Conservation (phyloP, 2,888 invertebrate species). For the Andrena trimmerana region DNA sequence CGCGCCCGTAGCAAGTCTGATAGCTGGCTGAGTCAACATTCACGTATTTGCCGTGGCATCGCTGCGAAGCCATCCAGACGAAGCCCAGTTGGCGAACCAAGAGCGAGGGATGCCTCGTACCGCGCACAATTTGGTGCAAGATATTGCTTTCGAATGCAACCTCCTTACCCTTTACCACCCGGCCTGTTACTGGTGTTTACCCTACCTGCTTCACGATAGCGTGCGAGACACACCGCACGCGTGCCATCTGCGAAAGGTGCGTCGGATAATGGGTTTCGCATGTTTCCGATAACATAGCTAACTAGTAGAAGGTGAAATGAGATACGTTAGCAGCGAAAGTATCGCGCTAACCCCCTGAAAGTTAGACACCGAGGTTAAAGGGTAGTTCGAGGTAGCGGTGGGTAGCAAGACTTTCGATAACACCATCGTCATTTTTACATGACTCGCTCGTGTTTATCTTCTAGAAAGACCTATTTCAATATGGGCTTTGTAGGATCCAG, state of each 20-base stretch:
- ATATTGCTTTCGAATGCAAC: conserved; percentile 78
- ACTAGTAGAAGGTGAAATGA: background rate
- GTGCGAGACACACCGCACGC: conserved; percentile 27
- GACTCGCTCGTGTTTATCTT: too few species aligned
- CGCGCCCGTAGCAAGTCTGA: conserved; percentile 74
- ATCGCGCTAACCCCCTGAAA: background rate
- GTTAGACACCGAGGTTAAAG: too few species aligned
- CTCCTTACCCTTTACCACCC: conserved; percentile 71
- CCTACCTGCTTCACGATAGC: conserved; percentile 64
- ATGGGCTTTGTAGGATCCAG: too few species aligned
- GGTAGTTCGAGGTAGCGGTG: too few species aligned
- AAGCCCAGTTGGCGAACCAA: conserved; percentile 71
- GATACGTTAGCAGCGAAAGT: background rate
- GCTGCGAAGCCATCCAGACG: conserved; percentile 71
- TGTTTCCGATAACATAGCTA: background rate
- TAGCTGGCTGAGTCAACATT: conserved; percentile 81
- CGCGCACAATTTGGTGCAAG: conserved; percentile 77
- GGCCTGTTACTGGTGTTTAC: conserved; percentile 75
- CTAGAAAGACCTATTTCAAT: too few species aligned
- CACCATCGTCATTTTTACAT: too few species aligned
- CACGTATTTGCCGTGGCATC: conserved; percentile 77
- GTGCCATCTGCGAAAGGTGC: conserved; percentile 25
- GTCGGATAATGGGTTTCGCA: background rate
- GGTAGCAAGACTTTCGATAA: too few species aligned
- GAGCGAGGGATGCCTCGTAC: conserved; percentile 63